Evolutionary conservation across 2,888 invertebrate genomes (phyloP).

Genomic region (Pterobdella sp.): DNA sequence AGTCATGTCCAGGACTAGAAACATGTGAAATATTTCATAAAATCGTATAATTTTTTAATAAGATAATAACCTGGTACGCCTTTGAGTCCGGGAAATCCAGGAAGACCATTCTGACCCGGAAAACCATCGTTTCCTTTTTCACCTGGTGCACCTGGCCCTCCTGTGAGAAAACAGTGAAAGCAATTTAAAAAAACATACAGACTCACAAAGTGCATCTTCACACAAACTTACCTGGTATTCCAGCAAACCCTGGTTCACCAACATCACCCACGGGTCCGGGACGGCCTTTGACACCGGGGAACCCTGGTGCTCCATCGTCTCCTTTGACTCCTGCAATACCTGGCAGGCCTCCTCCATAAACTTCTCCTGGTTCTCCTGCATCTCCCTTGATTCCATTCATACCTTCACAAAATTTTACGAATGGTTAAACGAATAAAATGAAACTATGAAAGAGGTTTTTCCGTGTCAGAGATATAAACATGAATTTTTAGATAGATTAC

Average conservation of each 20-base stretch:
- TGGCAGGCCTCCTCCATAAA: conserved; percentile 12
- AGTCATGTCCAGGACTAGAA: too few relatives aligned
- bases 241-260: conserved; percentile 25
- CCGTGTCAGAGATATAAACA: too few relatives aligned
- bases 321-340: conserved; percentile 29
- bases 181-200: too few relatives aligned
- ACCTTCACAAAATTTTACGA: too few relatives aligned
- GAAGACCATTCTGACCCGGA: conserved; percentile 30
- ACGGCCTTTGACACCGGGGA: conserved; percentile 18
- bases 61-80: background rate
- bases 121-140: conserved; percentile 23
- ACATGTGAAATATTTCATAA: too few relatives aligned
- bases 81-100: background rate
- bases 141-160: conserved; percentile 30
- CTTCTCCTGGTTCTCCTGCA: conserved; percentile 28
- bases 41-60: too few relatives aligned
- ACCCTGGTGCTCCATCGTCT: conserved; percentile 29
- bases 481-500: background rate
- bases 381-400: conserved; percentile 29
- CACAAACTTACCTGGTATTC: background rate
- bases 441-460: too few relatives aligned
- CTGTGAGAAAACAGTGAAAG: too few relatives aligned
- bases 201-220: too few relatives aligned
- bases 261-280: conserved; percentile 31
- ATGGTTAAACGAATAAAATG: too few relatives aligned